Base-by-base conservation (phyloP, 2,888 invertebrate genomes). In the Uloborus plumipes region DNA sequence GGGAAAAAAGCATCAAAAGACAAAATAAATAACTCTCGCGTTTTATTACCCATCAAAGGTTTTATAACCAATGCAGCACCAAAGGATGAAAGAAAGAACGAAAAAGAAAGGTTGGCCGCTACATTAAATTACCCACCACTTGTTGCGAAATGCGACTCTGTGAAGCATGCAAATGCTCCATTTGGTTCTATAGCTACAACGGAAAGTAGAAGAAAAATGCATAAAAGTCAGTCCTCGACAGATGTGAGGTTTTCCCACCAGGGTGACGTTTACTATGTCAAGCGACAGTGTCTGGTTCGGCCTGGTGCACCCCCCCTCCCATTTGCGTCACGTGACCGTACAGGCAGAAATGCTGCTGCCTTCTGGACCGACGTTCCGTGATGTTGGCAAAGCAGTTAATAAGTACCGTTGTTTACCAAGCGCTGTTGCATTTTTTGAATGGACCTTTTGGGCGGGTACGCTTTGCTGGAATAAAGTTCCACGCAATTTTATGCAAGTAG, bases 111-210 rank as follows among this genome's bases (percentile, higher is more conserved):
- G 26, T 26, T 39, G 9, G 39, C 11, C 39, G 39, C 39, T 39
- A 39, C 39, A 39, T 39, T 16, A 20, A 61, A 20, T 11, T 26
- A 20, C 13, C 6, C 47, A 55, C 50, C 76, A 76, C 76, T 76
- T 76, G 76, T 76, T 76, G 76, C 69, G 6, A 31, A n/a, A 15
- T 55, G 13, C 51, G 26, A 26, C 3, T 66, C 14, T 7, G 1
- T 31, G 4, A 16, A 49, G n/a, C 77, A 78, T 81, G 80, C 80
- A 81, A 81, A 81, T 31, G 70, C 70, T 50, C 74, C 65, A 74
- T 81, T 74, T 74, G 31, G 51, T 49, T 31, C 50, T 53, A 61
- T 67, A 67, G 51, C 61, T 62, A 9, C 7, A 18, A 20, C 55
- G 20, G 16, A 55, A 47, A 50, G 22, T n/a, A 11, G 53, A 18